Conservation (phyloP, 92 coral and sea anemone genomes). For the Phenganax marumi region DNA sequence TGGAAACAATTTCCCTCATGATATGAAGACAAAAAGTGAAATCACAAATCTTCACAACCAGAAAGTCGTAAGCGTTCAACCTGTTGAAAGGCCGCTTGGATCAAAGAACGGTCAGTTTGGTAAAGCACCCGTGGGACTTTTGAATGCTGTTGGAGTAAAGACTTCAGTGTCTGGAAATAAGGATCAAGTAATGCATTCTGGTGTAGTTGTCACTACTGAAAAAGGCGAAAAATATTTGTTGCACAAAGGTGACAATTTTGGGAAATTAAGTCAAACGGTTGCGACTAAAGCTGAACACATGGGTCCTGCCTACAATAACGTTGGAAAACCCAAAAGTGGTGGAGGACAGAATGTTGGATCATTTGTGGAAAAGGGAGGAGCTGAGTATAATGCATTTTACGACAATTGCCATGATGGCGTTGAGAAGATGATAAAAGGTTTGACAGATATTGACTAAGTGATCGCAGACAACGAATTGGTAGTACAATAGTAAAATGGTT, state of each 20-base stretch:
- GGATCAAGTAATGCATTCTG: neutral
- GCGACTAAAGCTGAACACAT: conserved; percentile 34
- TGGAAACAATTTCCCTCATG: neutral
- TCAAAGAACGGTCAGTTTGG: conserved; percentile 4
- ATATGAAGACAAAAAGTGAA: conserved; percentile 5
- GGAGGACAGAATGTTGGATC: conserved; percentile 19
- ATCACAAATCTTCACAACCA: conserved; percentile 3
- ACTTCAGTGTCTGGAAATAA: conserved; percentile 10
- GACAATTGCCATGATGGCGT: conserved; percentile 29
- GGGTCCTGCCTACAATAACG: conserved; percentile 28
- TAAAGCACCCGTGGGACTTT: neutral
- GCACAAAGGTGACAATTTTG: conserved; percentile 30
- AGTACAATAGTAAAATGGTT: too few relatives aligned
- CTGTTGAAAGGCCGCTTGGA: conserved; percentile 1
- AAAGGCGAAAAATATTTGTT: conserved; percentile 35
- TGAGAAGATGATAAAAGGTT: neutral
- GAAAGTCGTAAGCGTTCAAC: conserved; percentile 2
- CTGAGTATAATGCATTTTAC: neutral
- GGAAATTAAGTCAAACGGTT: conserved; percentile 39
- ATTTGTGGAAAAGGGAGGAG: conserved; percentile 33
- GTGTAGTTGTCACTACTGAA: neutral
- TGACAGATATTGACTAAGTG: too few relatives aligned
- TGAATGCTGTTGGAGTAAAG: neutral
- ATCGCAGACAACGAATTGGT: too few relatives aligned
- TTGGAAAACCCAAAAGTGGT: conserved; percentile 4